Base-by-base conservation (phyloP, 2,113 vertebrate genomes). In the Hippopotamus amphibius region DNA sequence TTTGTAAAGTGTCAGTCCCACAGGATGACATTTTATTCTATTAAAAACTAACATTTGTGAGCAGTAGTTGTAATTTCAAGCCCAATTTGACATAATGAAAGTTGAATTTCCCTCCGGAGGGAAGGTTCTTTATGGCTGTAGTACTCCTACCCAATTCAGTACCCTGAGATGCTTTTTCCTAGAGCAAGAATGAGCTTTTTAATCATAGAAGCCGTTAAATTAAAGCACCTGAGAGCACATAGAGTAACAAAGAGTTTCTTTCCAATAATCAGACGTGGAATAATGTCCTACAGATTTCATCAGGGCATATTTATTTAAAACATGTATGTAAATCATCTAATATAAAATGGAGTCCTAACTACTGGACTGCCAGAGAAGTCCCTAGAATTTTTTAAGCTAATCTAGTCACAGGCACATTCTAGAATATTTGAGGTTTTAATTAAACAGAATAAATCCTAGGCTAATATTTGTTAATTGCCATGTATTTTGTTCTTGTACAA, bases 1-100 rank as follows among this genome's bases (percentile, higher is more conserved):
- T 98, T 85, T 96, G 16, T 76, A 55, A 15, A 46, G 90, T 96
- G 96, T 79, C 76, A 90, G 95, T 98, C 97, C 79, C 88, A 81
- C 63, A 28, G 94, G 88, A 53, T 97, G 88, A 95, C 94, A 66
- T 95, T 97, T 91, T 63, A 82, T 94, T 97, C 95, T 93, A 93
- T 97, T 97, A 96, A 86, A 94, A 97, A 90, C 95, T 97, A 97
- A 97, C 97, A 77, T 95, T 95, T 95, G 93, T 96, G 97, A 98
- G 96, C 92, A 41, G 85, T 69, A 55, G 74, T 96, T 95, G 86
- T 83, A 93, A 92, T 97, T 97, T 95, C 93, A 97, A 97, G 93
- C 89, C 97, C 90, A 90, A 92, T 97, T 97, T 87, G 96, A 81
- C 12, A 90, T 93, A 90, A 96, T 95, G 76, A 96, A 97, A 96